Conservation (phyloP, 2,888 invertebrate species). For the Sthenelais limicola region DNA sequence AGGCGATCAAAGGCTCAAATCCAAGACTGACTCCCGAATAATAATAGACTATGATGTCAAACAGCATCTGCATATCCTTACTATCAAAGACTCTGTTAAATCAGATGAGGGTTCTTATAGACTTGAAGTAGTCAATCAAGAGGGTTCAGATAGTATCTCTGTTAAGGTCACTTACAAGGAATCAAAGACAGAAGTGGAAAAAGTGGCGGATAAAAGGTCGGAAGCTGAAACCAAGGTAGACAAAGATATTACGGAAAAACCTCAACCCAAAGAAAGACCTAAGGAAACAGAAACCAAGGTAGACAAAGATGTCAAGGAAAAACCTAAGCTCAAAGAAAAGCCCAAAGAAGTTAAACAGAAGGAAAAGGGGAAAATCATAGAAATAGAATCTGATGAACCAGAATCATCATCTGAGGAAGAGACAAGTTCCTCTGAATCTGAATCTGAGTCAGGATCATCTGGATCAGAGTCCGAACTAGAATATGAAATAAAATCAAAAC, state of each 20-base stretch:
- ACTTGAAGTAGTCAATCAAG: constrained; percentile 16
- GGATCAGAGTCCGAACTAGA: too few relatives aligned
- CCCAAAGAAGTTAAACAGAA: too few relatives aligned
- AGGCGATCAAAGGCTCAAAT: constrained; percentile 53
- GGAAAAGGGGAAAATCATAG: not conserved
- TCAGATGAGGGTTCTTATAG: constrained; percentile 45
- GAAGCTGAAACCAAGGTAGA: too few relatives aligned
- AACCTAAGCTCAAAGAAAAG: too few relatives aligned
- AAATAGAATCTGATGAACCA: too few relatives aligned
- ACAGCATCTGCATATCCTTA: constrained; percentile 17
- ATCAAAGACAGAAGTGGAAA: not conserved
- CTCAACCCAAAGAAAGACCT: too few relatives aligned
- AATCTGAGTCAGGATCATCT: too few relatives aligned
- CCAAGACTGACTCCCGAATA: constrained; percentile 42
- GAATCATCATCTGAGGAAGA: too few relatives aligned
- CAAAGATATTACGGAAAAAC: constrained; percentile 1
- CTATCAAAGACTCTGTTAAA: constrained; percentile 41
- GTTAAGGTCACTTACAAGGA: constrained; percentile 3
- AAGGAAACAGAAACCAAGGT: too few relatives aligned
- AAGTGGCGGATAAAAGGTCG: too few relatives aligned
- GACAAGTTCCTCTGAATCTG: too few relatives aligned
- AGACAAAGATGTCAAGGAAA: not conserved
- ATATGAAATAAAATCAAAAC: too few relatives aligned
- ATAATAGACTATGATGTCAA: constrained; percentile 17
- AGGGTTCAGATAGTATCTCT: constrained; percentile 3